These are phyloP conservation scores for Cyanoramphus novaezelandiae DNA, from an alignment of 2,113 vertebrate species.

Conservation along the genomic window DNA sequence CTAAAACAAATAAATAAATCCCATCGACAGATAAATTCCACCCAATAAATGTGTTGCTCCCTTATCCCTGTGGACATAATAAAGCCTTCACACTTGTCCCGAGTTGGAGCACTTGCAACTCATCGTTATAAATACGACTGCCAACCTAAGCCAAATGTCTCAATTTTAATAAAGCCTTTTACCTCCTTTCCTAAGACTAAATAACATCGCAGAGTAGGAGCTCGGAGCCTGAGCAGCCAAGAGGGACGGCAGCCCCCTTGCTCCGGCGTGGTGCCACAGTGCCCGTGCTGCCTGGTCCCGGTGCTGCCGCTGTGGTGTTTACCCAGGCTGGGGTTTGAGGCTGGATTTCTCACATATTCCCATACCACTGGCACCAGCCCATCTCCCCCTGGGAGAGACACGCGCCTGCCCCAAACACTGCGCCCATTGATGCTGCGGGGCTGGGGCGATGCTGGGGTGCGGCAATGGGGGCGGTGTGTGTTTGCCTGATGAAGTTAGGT, in stretches of 20 bases:
- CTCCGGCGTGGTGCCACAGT: not conserved
- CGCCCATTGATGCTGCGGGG: conserved; percentile 39
- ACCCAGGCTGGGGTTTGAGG: not conserved
- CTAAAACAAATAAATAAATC: not conserved
- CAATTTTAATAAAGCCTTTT: conserved; percentile 32
- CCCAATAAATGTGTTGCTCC: conserved; percentile 17
- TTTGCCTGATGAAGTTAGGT: conserved; percentile 39
- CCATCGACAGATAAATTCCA: conserved; percentile 4
- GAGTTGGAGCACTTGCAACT: conserved; percentile 4
- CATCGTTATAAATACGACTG: not conserved
- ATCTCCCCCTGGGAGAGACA: not conserved
- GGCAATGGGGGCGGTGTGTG: not conserved
- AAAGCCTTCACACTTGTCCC: conserved; percentile 21
- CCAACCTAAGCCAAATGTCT: not conserved
- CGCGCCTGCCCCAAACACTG: conserved; percentile 47
- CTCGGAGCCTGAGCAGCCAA: not conserved
- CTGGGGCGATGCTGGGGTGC: not conserved
- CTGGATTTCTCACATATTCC: not conserved
- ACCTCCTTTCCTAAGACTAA: conserved; percentile 21
- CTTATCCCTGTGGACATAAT: not conserved
- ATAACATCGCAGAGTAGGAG: not conserved
- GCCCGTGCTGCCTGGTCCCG: fast-evolving
- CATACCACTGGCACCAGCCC: not conserved
- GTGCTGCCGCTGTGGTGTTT: not conserved
- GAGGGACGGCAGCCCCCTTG: not conserved